Base-by-base conservation (phyloP, 2,113 vertebrate genomes). In the Ptyas mucosa region DNA sequence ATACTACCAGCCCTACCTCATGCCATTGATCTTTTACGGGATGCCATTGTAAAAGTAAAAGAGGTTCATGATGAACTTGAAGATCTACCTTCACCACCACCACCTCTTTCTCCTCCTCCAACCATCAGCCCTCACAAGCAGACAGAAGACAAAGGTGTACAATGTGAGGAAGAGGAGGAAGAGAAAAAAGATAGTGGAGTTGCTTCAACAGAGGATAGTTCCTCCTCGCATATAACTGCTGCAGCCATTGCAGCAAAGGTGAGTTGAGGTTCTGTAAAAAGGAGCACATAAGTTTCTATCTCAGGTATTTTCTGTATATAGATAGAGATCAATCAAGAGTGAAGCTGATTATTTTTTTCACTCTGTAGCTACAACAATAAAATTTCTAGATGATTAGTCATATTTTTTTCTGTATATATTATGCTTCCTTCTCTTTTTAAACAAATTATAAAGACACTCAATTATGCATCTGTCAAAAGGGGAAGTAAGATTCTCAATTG, bases 1-100 rank as follows among this genome's bases (percentile, higher is more conserved):
- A 99, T 99, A 98, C 98, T 99, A 97, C 99, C 99, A 93, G 99
- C 99, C 96, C 98, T 99, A 97, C 99, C 99, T 96, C 99, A 99
- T 0, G 99, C 99, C 97, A 99, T 99, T 91, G 99, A 99, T 96
- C 98, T 99, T 96, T 98, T 99, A 97, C 98, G 99, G 23, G 99
- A 99, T 95, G 99, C 99, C 93, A 97, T 98, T 89, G 99, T 99
- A 95, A 98, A 98, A 97, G 98, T 99, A 89, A 99, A 99, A 97
- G 98, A 98, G 96, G 98, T 99, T 3, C 99, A 99, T 1, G 98
- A 99, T 92, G 99, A 99, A 94, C 98, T 99, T 96, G 98, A 99
- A 97, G 98, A 99, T 97, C 98, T 99, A 96, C 99, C 99, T 94
- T 99, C 99, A 90, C 98, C 99, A 51, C 99, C 99, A 89, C 99